These are phyloP conservation scores for Sander lucioperca DNA, from an alignment of 2,113 vertebrate species.

Conservation along the genomic window DNA sequence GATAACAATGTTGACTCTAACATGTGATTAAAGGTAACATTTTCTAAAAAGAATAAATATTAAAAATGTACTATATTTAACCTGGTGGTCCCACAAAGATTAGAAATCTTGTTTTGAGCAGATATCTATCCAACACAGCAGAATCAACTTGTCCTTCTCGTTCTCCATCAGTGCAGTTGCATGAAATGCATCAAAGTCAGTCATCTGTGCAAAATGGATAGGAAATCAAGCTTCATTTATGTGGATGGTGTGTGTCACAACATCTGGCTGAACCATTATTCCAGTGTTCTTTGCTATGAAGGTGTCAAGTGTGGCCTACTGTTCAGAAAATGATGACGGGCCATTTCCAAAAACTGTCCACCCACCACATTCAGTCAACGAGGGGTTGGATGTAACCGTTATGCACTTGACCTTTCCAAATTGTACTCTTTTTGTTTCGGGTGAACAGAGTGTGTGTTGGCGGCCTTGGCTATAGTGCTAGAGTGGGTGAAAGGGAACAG, in stretches of 20 bases:
- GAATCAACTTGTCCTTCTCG: constrained; percentile 13
- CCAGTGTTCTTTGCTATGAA: constrained; percentile 42
- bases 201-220: constrained; percentile 40
- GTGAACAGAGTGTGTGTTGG: constrained; percentile 47
- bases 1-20: neutral
- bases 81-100: neutral
- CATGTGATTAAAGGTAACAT: neutral
- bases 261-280: constrained; percentile 48
- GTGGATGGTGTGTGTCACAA: constrained; percentile 42
- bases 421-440: constrained; percentile 8
- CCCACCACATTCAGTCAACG: constrained; percentile 57
- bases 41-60: neutral
- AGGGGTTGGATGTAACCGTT: constrained; percentile 42
- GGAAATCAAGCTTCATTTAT: constrained; percentile 55
- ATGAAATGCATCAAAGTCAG: constrained; percentile 48
- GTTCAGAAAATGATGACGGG: constrained; percentile 56
- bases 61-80: neutral
- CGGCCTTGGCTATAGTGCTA: constrained; percentile 16
- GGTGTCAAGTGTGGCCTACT: constrained; percentile 62
- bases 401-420: constrained; percentile 49
- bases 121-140: constrained; percentile 3
- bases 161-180: constrained; percentile 24
- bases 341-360: constrained; percentile 63
- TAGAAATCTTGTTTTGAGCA: neutral
- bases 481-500: constrained; percentile 45